Evolutionary conservation across 1,140 invertebrate species (phyloP), one percentile per base, ranked within the genome.

Genomic region (Glomeris maerens): DNA sequence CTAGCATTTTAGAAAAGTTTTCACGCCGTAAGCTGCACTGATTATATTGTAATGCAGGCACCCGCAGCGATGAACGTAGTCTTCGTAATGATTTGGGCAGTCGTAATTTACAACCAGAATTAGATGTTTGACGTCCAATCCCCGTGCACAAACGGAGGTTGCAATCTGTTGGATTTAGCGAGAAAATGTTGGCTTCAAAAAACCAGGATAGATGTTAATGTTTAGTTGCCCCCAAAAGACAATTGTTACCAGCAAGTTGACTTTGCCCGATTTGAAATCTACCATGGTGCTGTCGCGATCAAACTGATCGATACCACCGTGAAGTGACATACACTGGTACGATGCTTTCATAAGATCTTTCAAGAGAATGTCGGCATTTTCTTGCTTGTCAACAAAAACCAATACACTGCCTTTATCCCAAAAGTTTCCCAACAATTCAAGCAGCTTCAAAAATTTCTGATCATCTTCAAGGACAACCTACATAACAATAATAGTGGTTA

Each of bases 11-110:
- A 47, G 4, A 50, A 29, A 31, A 36, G 27, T 39, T 7, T 31
- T 7, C 13, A 29, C 41, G 7, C 7, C 21, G 7, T 47, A 27
- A 52, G 27, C 1, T 1, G 27, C 2, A 17, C 58, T 59, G 39
- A 31, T 41, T 21, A 38, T 3, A 36, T 23, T 53, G 1, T 36
- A 1, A 23, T 14, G 47, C 27, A 63, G 64, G 57, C 60, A 75
- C 38, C 95, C 95, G 70, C 92, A 97, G 60, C 96, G 74, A 67
- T 99, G 96, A 7, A 99, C 95, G 68, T 99, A 99, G 70, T 99
- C 96, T 72, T 99, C 96, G 65, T 98, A 98, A 69, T 99, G 96
- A 73, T 99, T 99, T 0, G 96, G 96, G 65, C 93, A 97, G 70
- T 99, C 95, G 67, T 97, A 99, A 69, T 99, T 99, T 0, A 99